These are phyloP conservation scores for Ganaspis brasiliensis DNA, from an alignment of 2,888 invertebrate genomes.

Conservation along the genomic window DNA sequence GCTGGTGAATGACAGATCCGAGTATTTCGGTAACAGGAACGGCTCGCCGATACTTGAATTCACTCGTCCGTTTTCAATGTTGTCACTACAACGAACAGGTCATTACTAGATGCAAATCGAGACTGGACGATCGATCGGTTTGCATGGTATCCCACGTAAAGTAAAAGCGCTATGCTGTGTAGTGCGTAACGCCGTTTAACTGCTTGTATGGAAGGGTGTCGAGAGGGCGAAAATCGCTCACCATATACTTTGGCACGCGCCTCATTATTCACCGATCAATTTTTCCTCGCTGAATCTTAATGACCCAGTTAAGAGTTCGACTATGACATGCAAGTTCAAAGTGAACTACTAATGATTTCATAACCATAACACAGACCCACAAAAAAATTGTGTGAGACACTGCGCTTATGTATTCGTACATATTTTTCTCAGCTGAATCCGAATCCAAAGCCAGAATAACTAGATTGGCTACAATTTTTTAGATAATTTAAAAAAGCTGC, in stretches of 20 bases:
- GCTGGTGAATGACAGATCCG: conserved; percentile 3
- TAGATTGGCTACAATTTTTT: too few relatives aligned
- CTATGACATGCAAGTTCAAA: not conserved
- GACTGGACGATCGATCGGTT: conserved; percentile 74
- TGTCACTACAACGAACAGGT: conserved; percentile 59
- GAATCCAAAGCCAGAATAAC: too few relatives aligned
- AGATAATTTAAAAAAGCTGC: too few relatives aligned
- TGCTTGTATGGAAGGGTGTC: conserved; percentile 69
- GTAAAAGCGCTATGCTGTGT: conserved; percentile 58
- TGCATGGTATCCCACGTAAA: conserved; percentile 68
- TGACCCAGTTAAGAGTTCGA: conserved; percentile 62
- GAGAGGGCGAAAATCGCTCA: conserved; percentile 76
- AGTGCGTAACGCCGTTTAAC: conserved; percentile 75
- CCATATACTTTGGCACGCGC: conserved; percentile 75
- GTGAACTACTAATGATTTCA: too few relatives aligned
- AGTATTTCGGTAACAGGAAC: conserved; percentile 31
- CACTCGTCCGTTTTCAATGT: conserved; percentile 42
- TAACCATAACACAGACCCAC: too few relatives aligned
- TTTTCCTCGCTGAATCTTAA: conserved; percentile 74
- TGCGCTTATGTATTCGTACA: too few relatives aligned
- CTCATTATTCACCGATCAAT: conserved; percentile 76
- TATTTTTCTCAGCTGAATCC: too few relatives aligned
- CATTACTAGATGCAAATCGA: conserved; percentile 79
- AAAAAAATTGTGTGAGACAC: too few relatives aligned
- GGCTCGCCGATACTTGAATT: conserved; percentile 19